Conservation (phyloP, 2,113 vertebrate species). For the Sander lucioperca region DNA sequence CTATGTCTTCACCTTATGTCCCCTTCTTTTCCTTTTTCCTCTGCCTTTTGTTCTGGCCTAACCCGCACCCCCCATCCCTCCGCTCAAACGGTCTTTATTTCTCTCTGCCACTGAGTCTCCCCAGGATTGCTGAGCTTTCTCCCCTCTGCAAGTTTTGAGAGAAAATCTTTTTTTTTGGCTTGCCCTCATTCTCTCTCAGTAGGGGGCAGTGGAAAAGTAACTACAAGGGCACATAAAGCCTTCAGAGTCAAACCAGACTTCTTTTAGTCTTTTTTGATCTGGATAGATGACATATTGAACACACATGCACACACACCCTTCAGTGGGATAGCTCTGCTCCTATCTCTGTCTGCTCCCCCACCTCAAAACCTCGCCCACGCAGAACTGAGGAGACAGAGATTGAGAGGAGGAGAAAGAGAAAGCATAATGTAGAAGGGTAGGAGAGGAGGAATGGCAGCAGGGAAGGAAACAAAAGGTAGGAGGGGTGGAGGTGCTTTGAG, state of each 20-base stretch:
- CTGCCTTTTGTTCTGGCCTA: slow-evolving; percentile 28
- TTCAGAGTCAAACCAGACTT: slow-evolving; percentile 75
- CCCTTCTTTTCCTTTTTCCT: slow-evolving; percentile 3
- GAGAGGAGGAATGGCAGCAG: slow-evolving; percentile 37
- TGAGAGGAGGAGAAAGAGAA: slow-evolving; percentile 24
- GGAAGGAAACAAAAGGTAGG: slow-evolving; percentile 57
- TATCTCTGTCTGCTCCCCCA: slow-evolving; percentile 51
- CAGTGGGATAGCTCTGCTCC: slow-evolving; percentile 61
- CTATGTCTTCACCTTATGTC: slow-evolving; percentile 8
- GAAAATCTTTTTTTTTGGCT: slow-evolving; percentile 50
- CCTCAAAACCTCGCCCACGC: slow-evolving; percentile 69
- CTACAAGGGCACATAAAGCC: slow-evolving; percentile 76
- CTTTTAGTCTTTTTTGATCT: slow-evolving; percentile 77
- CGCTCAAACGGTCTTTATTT: slow-evolving; percentile 46
- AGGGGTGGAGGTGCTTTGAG: slow-evolving; percentile 51
- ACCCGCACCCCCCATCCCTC: slow-evolving; percentile 20
- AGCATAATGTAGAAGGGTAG: slow-evolving; percentile 30
- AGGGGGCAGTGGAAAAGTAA: slow-evolving; percentile 75
- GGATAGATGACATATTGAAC: slow-evolving; percentile 71
- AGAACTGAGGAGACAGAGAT: slow-evolving; percentile 57
- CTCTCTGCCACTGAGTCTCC: slow-evolving; percentile 56
- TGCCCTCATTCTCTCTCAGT: slow-evolving; percentile 66
- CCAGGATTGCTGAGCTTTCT: slow-evolving; percentile 64
- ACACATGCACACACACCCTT: slow-evolving; percentile 55
- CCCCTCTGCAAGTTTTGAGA: slow-evolving; percentile 64